A percentile compares a stretch with the other conserved stretches of the same genome.
phyloP scores from a whole-genome alignment of 2,113 vertebrate species.

The Heliornis fulica region DNA sequence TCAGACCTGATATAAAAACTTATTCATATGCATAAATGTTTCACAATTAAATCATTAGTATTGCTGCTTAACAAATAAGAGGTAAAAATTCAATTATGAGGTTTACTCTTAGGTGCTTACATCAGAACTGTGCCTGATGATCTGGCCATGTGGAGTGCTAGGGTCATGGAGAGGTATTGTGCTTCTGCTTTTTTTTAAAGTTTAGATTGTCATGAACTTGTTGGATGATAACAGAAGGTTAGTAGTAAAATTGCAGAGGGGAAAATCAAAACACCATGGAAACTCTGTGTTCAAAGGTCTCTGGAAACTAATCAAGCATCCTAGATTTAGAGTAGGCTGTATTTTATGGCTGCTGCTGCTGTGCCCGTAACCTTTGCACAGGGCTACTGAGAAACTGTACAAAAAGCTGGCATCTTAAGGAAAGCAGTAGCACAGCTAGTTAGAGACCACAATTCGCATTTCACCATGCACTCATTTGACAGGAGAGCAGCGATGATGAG shows the following conservation, averaged over 20 bases:
- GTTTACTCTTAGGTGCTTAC: not conserved
- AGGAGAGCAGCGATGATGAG: not conserved
- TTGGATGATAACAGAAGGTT: not conserved
- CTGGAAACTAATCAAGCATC: not conserved
- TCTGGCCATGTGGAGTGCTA: not conserved
- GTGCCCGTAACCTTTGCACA: not conserved
- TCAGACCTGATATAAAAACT: not conserved
- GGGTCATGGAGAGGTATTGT: not conserved
- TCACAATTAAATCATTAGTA: conserved; percentile 2
- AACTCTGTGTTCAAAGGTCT: not conserved
- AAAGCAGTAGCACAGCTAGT: not conserved
- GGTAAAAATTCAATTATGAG: not conserved
- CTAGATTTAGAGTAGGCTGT: not conserved
- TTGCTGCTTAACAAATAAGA: conserved; percentile 5
- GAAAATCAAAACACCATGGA: not conserved
- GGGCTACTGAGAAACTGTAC: not conserved
- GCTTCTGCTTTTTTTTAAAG: not conserved
- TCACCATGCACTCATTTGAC: not conserved
- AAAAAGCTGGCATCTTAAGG: not conserved
- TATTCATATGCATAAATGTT: conserved; percentile 4
- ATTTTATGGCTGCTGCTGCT: not conserved
- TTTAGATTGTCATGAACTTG: not conserved
- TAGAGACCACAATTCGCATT: not conserved
- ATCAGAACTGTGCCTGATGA: not conserved
- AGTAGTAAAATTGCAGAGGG: not conserved